Base-by-base conservation (phyloP, 1,140 invertebrate species). In the Asbolus verrucosus region DNA sequence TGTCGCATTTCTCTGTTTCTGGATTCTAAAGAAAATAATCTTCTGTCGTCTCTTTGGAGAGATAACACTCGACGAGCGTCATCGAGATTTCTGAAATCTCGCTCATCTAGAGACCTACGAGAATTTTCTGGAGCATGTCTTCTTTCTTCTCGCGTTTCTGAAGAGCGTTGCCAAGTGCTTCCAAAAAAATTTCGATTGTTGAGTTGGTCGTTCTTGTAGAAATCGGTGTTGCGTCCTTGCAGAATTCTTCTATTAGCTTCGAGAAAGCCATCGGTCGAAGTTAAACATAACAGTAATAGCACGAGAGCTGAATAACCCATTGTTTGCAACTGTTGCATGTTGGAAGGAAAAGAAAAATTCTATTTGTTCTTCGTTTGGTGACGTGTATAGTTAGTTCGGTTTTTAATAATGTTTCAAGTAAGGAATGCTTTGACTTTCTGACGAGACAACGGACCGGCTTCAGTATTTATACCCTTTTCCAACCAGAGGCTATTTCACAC, bases 101-200 rank as follows among this genome's bases (percentile, higher is more conserved):
- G n/a, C n/a, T n/a, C n/a, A n/a, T n/a, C n/a, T n/a, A 8, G 8
- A 8, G 8, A 27, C 24, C 24, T 27, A 3, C 6, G 21, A 50
- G 15, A 21, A n/a, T n/a, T 36, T n/a, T 36, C 33, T 2, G 5
- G 33, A 8, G 3, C 11, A n/a, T 54, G 19, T 54, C 19, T 39
- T 63, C 33, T 41, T 38, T 39, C 61, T 0, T n/a, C 39, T 24
- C 16, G 41, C 8, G 21, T 27, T 41, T 6, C 36, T 1, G 21
- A 39, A 30, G 61, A 39, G 0, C 16, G 39, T 63, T 38, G 31
- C 61, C 31, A 63, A 39, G 15, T 63, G 61, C 14, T 63, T 63
- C 61, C 61, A 63, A 63, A 63, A 63, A 63, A 63, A 63, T 63
- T 63, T 41, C 33, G 59, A 5, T 13, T n/a, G 54, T 60, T 62